phyloP scores from a whole-genome alignment of 2,113 vertebrate species.

The Ailurus styani region DNA sequence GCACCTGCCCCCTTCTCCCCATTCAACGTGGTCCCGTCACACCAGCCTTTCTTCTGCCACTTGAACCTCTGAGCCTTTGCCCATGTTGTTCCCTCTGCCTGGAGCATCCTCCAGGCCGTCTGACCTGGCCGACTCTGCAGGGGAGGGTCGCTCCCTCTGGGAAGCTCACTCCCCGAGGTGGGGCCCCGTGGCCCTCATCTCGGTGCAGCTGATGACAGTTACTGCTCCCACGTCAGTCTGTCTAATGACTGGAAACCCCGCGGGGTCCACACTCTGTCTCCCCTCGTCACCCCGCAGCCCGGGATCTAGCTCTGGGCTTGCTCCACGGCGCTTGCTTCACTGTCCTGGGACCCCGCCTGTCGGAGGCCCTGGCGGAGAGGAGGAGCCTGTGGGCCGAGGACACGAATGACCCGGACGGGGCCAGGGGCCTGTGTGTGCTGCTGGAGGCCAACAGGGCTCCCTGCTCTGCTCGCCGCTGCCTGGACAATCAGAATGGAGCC shows the following conservation, averaged over 20 bases:
- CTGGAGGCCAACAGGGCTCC: fast-evolving
- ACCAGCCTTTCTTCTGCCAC: neutral
- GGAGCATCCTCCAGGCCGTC: neutral
- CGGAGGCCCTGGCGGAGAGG: neutral
- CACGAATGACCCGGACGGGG: neutral
- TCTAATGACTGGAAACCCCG: neutral
- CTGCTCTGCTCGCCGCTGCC: neutral
- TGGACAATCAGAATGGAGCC: fast-evolving
- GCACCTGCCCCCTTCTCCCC: fast-evolving
- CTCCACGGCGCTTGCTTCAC: too few relatives aligned
- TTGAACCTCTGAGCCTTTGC: neutral
- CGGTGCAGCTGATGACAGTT: neutral
- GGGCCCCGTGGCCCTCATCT: neutral
- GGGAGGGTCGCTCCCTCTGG: neutral
- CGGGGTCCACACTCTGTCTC: neutral
- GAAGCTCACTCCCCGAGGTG: neutral
- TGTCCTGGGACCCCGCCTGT: too few relatives aligned
- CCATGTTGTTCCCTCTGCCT: neutral
- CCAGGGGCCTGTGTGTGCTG: fast-evolving
- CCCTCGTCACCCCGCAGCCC: neutral
- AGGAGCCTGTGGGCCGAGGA: neutral
- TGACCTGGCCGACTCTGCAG: neutral
- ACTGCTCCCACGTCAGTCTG: neutral
- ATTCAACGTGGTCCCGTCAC: neutral
- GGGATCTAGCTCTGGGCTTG: neutral